phyloP scores from a whole-genome alignment of 2,797 vertebrate species.

The Mormyrus hasselquistii region DNA sequence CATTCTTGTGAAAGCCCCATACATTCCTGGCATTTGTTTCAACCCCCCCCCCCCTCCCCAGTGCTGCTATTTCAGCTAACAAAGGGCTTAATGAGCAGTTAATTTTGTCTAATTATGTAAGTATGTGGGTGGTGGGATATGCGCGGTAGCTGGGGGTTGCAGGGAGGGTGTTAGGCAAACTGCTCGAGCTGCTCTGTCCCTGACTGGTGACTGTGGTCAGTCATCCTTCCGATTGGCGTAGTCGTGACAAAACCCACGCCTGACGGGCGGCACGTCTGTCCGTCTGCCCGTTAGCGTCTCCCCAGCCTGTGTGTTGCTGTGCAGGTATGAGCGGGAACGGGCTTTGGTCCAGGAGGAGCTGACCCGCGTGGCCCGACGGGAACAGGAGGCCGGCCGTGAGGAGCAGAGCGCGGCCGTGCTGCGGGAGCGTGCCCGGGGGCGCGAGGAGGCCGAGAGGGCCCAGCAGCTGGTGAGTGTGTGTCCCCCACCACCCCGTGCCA shows the following conservation, averaged over 20 bases:
- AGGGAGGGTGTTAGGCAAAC: neutral
- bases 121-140: neutral
- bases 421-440: slow-evolving; percentile 33
- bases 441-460: slow-evolving; percentile 57
- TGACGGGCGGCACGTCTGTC: neutral
- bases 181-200: neutral
- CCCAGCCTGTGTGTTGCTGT: neutral
- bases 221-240: neutral
- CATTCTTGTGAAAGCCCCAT: neutral
- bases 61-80: neutral
- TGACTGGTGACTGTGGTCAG: neutral
- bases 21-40: neutral
- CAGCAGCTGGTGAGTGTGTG: slow-evolving; percentile 67
- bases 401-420: slow-evolving; percentile 40
- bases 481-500: neutral
- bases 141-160: neutral
- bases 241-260: neutral
- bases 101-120: neutral
- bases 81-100: neutral
- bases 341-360: slow-evolving; percentile 74
- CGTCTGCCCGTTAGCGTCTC: neutral
- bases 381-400: slow-evolving; percentile 58
- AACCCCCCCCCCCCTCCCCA: neutral
- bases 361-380: slow-evolving; percentile 62
- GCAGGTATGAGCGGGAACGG: slow-evolving; percentile 76